phyloP scores from a whole-genome alignment of 2,113 vertebrate genomes.

The Hepsetus odoe region DNA sequence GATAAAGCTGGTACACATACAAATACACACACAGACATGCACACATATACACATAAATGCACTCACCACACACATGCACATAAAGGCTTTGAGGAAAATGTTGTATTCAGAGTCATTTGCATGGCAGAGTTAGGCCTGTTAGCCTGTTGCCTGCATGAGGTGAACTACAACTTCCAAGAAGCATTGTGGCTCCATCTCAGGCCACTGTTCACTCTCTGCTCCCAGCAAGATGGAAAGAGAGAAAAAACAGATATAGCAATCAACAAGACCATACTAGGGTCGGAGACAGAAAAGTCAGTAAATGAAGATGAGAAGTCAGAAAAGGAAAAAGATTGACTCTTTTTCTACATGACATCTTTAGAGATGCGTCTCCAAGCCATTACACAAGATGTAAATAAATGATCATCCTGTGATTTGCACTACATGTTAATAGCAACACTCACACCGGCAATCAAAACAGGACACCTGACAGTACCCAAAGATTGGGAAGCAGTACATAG shows the following conservation, averaged over 20 bases:
- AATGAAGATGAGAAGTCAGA: not conserved
- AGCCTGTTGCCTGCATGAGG: not conserved
- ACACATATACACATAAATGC: not conserved
- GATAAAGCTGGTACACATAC: conserved; percentile 5
- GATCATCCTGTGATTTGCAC: not conserved
- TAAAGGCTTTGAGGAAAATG: not conserved
- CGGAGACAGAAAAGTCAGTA: conserved; percentile 6
- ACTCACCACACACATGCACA: no score
- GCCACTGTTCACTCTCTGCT: conserved; percentile 15
- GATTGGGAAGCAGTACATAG: conserved; percentile 38
- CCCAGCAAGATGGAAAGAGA: conserved; percentile 8
- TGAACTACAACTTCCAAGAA: conserved; percentile 17
- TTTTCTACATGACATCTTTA: not conserved
- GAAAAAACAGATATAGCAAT: not conserved
- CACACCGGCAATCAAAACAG: conserved; percentile 37
- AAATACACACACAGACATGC: not conserved
- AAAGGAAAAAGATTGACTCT: not conserved
- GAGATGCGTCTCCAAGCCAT: conserved; percentile 13
- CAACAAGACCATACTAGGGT: not conserved
- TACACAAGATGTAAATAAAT: not conserved
- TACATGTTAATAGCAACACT: conserved; percentile 30
- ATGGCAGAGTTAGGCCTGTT: not conserved
- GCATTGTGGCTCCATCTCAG: conserved; percentile 11
- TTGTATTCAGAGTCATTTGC: conserved; percentile 5
- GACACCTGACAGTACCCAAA: conserved; percentile 51